Evolutionary conservation across 2,113 vertebrate genomes (phyloP), one percentile per base, ranked within the genome.

Genomic region (Erythrocercus mccallii): DNA sequence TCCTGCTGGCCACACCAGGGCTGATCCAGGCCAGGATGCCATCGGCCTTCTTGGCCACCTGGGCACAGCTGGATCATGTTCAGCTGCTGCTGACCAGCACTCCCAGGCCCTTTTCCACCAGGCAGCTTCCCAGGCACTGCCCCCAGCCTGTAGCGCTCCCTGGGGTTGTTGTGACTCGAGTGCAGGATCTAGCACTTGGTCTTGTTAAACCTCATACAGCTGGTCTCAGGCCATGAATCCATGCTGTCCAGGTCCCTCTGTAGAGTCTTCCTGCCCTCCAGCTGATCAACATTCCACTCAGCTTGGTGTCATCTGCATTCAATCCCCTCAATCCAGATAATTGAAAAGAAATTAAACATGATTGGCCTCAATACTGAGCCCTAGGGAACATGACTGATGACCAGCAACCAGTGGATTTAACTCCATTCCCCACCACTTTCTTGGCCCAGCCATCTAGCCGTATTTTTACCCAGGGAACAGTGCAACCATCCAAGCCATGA

Each of bases 311-410:
- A 45, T 53, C 53, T 74, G 28, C 12, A 5, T 28, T 66, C 1
- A 0, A 5, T 45, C 20, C 24, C 23, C 11, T 74, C n/a, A 17
- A 21, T 53, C 28, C 9, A 22, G 53, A 35, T 40, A 10, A 3
- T 12, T n/a, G 13, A 25, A 66, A 65, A 66, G 4, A 45, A 24
- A 40, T 3, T 45, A 25, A 89, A 38, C 0, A 0, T 6, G 13
- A 24, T 28, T 81, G 20, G 11, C 53, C 19, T 22, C 15, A n/a
- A 0, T 73, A 51, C 11, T 58, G 77, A 60, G 13, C 28, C 10
- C 16, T 68, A 16, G 45, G 28, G 38, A 53, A 27, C 0, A 1
- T 0, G 0, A 21, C 28, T 21, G 11, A 20, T 40, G 11, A 68
- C 38, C 30, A 37, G 25, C 25, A 35, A 15, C 30, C 65, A 24